Evolutionary conservation across 2,113 vertebrate species (phyloP).

Genomic region (Nothocercus julius): DNA sequence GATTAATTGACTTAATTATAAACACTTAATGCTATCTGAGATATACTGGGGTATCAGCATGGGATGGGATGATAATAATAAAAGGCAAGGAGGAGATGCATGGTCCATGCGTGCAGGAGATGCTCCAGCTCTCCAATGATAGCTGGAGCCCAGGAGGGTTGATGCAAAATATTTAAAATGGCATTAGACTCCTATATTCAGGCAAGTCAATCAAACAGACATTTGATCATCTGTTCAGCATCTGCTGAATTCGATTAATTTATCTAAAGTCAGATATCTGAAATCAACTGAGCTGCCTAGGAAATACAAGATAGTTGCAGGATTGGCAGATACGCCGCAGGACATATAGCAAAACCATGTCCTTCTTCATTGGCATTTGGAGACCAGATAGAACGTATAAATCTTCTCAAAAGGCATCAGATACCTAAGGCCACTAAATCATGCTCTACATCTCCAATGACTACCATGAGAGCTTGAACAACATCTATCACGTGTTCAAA

Average conservation of each 20-base stretch:
- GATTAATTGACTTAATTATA: not conserved
- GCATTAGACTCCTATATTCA: not conserved
- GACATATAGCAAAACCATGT: rapidly evolving
- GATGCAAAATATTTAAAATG: not conserved
- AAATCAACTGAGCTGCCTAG: not conserved
- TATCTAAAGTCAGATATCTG: not conserved
- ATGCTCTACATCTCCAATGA: rapidly evolving
- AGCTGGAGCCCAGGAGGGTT: not conserved
- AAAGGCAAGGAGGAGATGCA: not conserved
- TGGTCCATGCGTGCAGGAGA: not conserved
- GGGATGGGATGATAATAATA: not conserved
- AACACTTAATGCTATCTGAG: not conserved
- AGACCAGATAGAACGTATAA: not conserved
- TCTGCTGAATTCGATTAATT: not conserved
- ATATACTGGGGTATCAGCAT: not conserved
- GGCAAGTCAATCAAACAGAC: not conserved
- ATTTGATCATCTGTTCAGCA: not conserved
- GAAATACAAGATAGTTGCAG: not conserved
- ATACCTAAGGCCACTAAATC: not conserved
- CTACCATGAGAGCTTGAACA: not conserved
- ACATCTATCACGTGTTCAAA: not conserved
- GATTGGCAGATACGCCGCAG: not conserved
- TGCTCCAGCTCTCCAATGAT: not conserved
- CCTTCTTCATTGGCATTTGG: not conserved
- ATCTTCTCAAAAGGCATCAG: not conserved